These are phyloP conservation scores for Pogoniulus pusillus DNA, from an alignment of 2,797 vertebrate species.

Conservation along the genomic window DNA sequence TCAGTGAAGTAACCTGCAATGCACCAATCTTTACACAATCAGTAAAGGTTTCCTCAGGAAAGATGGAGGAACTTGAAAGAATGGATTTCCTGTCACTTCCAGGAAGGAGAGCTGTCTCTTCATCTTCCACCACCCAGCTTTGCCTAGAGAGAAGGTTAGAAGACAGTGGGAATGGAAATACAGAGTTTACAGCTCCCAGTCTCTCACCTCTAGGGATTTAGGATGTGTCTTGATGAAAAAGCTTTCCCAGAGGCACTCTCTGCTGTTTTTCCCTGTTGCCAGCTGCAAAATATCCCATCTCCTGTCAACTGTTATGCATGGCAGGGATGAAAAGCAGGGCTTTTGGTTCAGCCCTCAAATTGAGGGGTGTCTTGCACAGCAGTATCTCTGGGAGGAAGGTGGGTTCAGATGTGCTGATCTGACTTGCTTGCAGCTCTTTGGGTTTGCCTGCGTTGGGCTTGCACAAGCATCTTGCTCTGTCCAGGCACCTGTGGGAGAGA, in stretches of 20 bases:
- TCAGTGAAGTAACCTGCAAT: slow-evolving; percentile 18
- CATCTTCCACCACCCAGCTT: background rate
- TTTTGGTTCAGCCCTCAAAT: background rate
- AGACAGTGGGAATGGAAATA: background rate
- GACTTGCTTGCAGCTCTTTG: background rate
- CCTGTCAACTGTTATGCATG: background rate
- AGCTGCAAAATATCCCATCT: background rate
- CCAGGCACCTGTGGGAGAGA: background rate
- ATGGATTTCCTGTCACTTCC: background rate
- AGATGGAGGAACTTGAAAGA: background rate
- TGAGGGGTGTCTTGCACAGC: background rate
- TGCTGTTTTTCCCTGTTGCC: slow-evolving; percentile 5
- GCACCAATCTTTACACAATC: background rate
- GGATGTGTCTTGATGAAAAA: background rate
- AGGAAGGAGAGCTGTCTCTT: background rate
- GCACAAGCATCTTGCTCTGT: background rate
- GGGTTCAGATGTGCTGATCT: slow-evolving; percentile 25
- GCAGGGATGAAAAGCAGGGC: background rate
- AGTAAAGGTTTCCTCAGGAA: background rate
- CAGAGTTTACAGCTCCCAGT: background rate
- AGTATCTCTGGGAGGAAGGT: background rate
- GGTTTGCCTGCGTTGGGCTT: background rate
- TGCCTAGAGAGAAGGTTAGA: background rate
- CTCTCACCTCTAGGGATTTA: background rate
- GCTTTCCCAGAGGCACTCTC: background rate